Evolutionary conservation across 2,113 vertebrate genomes (phyloP), one percentile per base, ranked within the genome.

Genomic region (Colaptes auratus): DNA sequence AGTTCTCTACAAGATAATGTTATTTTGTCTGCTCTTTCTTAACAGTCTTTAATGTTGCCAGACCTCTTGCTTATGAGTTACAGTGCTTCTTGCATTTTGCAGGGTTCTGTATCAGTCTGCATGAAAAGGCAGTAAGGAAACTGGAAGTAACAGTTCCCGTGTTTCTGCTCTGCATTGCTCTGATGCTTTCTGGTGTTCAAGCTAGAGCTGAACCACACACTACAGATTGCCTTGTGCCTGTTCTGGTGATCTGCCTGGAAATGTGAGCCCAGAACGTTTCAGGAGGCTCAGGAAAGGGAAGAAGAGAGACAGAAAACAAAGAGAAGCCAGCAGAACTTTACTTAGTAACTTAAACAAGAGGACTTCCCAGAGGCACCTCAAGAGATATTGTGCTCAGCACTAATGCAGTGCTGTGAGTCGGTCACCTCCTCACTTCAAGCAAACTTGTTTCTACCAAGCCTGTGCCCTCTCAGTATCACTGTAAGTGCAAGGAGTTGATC

Each of bases 351-450:
- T 91, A 48, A 90, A 64, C 6, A 78, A 35, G n/a, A 84, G 44
- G 61, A 20, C 53, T 20, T 15, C 81, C 19, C 24, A 65, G 61
- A 86, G 55, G 48, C 31, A 65, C 24, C 72, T 71, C 8, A 81
- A 15, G 60, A 56, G 35, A 10, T 56, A 24, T 20, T 10, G 2
- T 50, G 33, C 24, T 75, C 44, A 48, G 7, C 44, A 17, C 48
- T 78, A 33, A n/a, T 10, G 28, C 27, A 56, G 30, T 3, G 4
- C 6, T 36, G 7, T 0, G 0, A 56, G 14, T 18, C 89, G 56
- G 36, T 95, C 28, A 27, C 20, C 27, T 71, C 61, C 48, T 70
- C 1, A 1, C 30, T 86, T 16, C 58, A 52, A 75, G 23, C 19
- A 59, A 67, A 55, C 6, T 80, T 7, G 3, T 10, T 10, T 63